Evolutionary conservation across 2,888 invertebrate species (phyloP), one percentile per base, ranked within the genome.

Genomic region (Chouioia cunea): DNA sequence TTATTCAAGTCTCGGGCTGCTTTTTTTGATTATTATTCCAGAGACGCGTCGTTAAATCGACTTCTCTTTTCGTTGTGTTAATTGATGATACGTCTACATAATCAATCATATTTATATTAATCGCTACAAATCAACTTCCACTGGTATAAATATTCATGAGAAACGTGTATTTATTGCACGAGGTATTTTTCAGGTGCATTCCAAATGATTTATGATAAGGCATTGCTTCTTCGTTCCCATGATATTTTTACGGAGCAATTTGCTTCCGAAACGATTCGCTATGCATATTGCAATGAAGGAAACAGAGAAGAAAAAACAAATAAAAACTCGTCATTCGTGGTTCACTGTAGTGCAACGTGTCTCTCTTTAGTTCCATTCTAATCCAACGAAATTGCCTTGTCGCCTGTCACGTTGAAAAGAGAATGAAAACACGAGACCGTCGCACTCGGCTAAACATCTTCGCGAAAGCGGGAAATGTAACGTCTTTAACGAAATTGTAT

Each of bases 381-480:
- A 70, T 64, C 53, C 58, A 50, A 20, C 52, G 27, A 70, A 64
- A 69, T 64, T 69, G 46, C 58, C 63, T 20, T 63, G 57, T 48
- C 48, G 50, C 63, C 56, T 16, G 50, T 63, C 50, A 4, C 46
- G 27, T 43, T 23, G 22, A 27, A 54, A 54, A 36, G 44, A 54
- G 46, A 22, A 18, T n/a, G 50, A 27, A 27, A 27, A 27, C 6
- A 27, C 27, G 27, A 27, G 27, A 27, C 27, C 6, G 27, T 3
- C 27, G 27, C 6, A 6, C 6, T 27, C 27, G 27, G 3, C 27
- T 27, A 27, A 4, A 6, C 27, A 6, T 4, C 3, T 6, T 6
- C 27, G 27, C 4, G 6, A 6, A 27, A 27, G 27, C 27, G 27
- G 6, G 27, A 27, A 27, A 27, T 27, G n/a, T 27, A 27, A 27